phyloP scores from a whole-genome alignment of 2,797 vertebrate species.

The Galaxias olidus region DNA sequence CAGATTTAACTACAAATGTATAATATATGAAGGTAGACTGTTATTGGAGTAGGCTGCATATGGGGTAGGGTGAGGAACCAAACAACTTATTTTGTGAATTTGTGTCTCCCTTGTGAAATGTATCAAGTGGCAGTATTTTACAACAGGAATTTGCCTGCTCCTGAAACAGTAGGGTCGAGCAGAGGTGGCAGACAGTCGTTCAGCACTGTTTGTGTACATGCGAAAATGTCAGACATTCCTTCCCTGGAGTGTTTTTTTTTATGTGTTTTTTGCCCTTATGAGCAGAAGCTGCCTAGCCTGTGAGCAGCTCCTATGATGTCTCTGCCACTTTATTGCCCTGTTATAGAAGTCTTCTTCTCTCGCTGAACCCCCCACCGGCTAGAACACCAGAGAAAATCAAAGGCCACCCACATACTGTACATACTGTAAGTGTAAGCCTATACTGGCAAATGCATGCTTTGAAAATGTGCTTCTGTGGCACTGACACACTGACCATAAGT shows the following conservation, averaged over 20 bases:
- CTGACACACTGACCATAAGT: too few relatives aligned
- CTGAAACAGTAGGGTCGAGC: background rate
- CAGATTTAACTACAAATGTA: too few relatives aligned
- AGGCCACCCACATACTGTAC: conserved; percentile 8
- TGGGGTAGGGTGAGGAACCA: too few relatives aligned
- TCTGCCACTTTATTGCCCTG: background rate
- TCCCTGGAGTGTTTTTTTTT: background rate
- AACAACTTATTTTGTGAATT: too few relatives aligned
- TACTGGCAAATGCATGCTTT: conserved; percentile 18
- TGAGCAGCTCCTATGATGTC: background rate
- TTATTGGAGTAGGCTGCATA: too few relatives aligned
- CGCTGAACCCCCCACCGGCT: background rate
- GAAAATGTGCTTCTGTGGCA: too few relatives aligned
- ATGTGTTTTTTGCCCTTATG: conserved; percentile 15
- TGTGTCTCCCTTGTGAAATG: too few relatives aligned
- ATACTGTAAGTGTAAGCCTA: background rate
- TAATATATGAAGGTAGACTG: too few relatives aligned
- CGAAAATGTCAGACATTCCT: conserved; percentile 26
- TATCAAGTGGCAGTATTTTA: too few relatives aligned
- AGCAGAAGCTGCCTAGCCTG: background rate
- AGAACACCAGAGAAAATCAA: conserved; percentile 1
- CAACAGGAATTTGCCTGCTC: background rate
- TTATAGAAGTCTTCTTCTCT: background rate
- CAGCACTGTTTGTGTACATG: conserved; percentile 18
- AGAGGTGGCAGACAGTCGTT: background rate